phyloP scores from a whole-genome alignment of 2,888 invertebrate species.

The Psylliodes chrysocephalus region DNA sequence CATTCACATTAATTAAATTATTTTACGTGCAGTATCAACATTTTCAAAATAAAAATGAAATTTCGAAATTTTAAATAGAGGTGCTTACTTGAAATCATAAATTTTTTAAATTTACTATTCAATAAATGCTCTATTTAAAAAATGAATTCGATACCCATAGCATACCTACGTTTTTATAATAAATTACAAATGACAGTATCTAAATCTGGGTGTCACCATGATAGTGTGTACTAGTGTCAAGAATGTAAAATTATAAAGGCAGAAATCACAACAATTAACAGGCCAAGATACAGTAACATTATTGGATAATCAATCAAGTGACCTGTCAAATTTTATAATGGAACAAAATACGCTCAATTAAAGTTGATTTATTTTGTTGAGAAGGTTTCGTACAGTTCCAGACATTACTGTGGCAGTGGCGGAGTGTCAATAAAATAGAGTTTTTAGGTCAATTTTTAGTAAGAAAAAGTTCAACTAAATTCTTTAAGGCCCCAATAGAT shows the following conservation, averaged over 20 bases:
- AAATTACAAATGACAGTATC: slow-evolving; percentile 43
- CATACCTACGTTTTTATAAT: not conserved
- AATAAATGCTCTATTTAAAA: no score
- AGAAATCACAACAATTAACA: slow-evolving; percentile 33
- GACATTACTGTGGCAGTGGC: slow-evolving; percentile 8
- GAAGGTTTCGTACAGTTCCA: slow-evolving; percentile 26
- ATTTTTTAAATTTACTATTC: no score
- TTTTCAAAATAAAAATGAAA: no score
- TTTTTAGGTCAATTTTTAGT: no score
- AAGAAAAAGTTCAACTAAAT: no score
- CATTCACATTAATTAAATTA: no score
- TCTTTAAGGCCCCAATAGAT: no score
- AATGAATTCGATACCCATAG: no score
- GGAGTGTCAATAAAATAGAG: not conserved
- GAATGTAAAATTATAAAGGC: slow-evolving; percentile 35
- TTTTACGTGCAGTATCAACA: no score
- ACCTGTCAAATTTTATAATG: slow-evolving; percentile 44
- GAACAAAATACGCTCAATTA: slow-evolving; percentile 48
- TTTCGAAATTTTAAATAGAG: no score
- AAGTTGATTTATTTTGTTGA: slow-evolving; percentile 50
- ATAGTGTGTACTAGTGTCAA: slow-evolving; percentile 34
- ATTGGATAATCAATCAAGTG: slow-evolving; percentile 47
- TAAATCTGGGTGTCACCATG: slow-evolving; percentile 39
- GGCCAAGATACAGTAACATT: slow-evolving; percentile 35
- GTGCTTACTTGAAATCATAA: no score